These are phyloP conservation scores for Auanema freiburgensis DNA, from an alignment of 2,888 invertebrate species.

Conservation along the genomic window DNA sequence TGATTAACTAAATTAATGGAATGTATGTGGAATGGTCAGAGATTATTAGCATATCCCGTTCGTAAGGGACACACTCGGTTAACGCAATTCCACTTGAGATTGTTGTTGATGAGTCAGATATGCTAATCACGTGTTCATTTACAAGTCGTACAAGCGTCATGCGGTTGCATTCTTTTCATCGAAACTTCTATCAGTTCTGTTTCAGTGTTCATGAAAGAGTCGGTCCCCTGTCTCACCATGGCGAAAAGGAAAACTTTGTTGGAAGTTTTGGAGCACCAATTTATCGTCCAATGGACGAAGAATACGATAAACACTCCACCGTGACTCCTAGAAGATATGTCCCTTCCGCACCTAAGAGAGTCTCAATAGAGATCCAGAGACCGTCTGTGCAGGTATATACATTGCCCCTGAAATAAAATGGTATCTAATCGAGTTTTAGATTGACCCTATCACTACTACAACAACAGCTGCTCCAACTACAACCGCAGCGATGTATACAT, in stretches of 20 bases:
- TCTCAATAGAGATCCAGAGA: constrained; percentile 5
- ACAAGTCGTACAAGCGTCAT: constrained; percentile 13
- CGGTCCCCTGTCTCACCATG: constrained; percentile 16
- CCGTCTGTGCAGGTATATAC: constrained; percentile 8
- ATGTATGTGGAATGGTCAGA: too few relatives aligned
- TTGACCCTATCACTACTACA: constrained; percentile 14
- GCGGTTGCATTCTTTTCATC: constrained; percentile 27
- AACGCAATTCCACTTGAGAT: too few relatives aligned
- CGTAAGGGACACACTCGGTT: too few relatives aligned
- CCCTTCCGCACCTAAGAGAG: constrained; percentile 7
- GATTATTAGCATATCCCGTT: too few relatives aligned
- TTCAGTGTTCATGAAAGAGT: constrained; percentile 17
- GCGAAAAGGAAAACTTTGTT: constrained; percentile 17
- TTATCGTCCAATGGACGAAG: constrained; percentile 31
- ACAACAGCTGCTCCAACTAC: constrained; percentile 22
- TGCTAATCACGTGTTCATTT: too few relatives aligned
- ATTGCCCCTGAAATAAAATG: constrained; percentile 23
- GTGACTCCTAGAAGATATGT: constrained; percentile 20
- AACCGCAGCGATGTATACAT: constrained; percentile 20
- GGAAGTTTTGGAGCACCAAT: constrained; percentile 44
- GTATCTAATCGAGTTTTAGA: constrained; percentile 24
- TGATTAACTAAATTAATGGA: too few relatives aligned
- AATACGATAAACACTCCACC: constrained; percentile 11
- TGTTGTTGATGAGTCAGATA: too few relatives aligned
- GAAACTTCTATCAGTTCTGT: too few relatives aligned